Evolutionary conservation across 2,888 invertebrate genomes (phyloP).

Genomic region (Eilema sororculum): DNA sequence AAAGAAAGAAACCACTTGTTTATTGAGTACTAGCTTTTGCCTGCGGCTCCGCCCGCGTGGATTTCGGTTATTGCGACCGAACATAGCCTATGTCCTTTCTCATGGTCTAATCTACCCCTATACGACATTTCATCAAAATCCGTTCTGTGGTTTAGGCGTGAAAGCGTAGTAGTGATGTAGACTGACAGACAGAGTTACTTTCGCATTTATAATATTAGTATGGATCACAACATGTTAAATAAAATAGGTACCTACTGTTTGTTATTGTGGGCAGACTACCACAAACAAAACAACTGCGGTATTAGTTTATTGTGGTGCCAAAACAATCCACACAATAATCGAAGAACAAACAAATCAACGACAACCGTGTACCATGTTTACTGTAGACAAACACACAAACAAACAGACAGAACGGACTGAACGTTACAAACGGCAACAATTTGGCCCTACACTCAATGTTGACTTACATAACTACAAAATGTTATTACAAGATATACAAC

Average conservation of each 20-base stretch:
- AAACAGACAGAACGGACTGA: slow-evolving; percentile 58
- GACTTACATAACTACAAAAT: slow-evolving; percentile 70
- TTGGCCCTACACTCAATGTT: slow-evolving; percentile 70
- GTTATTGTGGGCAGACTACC: neutral
- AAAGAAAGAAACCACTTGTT: no score
- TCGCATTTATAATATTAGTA: no score
- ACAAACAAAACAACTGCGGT: slow-evolving; percentile 15
- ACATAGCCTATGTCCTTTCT: no score
- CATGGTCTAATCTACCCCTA: no score
- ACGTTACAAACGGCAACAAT: slow-evolving; percentile 72
- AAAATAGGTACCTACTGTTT: neutral
- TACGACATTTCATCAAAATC: no score
- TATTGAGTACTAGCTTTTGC: no score
- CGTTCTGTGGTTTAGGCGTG: no score
- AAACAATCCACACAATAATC: slow-evolving; percentile 54
- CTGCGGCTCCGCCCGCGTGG: no score
- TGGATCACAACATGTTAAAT: no score
- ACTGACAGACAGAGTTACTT: no score
- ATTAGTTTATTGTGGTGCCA: slow-evolving; percentile 38
- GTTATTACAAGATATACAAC: slow-evolving; percentile 33
- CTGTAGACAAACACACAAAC: slow-evolving; percentile 63
- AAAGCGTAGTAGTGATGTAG: no score
- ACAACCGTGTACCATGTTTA: slow-evolving; percentile 68
- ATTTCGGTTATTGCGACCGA: no score
- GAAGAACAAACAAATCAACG: slow-evolving; percentile 71